These are phyloP conservation scores for Pipra filicauda DNA, from an alignment of 2,113 vertebrate species.

Conservation along the genomic window DNA sequence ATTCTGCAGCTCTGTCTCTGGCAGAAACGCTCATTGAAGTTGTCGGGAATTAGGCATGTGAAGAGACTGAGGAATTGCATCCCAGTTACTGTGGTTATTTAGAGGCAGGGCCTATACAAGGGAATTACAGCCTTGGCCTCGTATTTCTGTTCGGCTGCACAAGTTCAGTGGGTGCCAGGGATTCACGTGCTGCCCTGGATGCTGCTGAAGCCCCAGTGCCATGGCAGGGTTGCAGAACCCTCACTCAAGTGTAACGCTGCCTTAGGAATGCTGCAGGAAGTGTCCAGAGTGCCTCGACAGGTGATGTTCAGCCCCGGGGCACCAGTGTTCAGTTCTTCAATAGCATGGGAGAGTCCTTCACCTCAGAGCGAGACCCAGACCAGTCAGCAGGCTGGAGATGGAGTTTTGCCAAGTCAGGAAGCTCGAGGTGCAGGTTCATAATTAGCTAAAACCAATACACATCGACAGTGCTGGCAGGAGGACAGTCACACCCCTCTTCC, in stretches of 20 bases:
- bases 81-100: neutral
- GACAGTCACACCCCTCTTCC: neutral
- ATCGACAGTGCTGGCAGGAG: neutral
- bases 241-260: neutral
- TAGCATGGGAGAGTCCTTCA: neutral
- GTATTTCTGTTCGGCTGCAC: rapidly evolving
- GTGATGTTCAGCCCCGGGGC: rapidly evolving
- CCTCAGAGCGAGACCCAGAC: neutral
- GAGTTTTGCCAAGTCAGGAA: neutral
- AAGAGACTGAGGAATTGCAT: constrained; percentile 8
- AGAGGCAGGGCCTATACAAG: neutral
- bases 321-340: rapidly evolving
- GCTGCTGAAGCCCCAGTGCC: neutral
- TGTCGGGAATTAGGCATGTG: neutral
- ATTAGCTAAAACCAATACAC: neutral
- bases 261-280: neutral
- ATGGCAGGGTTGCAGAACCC: neutral
- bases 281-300: neutral
- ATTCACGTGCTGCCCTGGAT: neutral
- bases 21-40: constrained; percentile 27
- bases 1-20: constrained; percentile 17
- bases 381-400: neutral
- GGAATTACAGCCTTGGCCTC: neutral
- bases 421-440: neutral
- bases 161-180: neutral